A percentile compares a stretch with the other conserved stretches of the same genome.
phyloP scores from a whole-genome alignment of 2,888 invertebrate genomes.

The Caenorhabditis sp. region DNA sequence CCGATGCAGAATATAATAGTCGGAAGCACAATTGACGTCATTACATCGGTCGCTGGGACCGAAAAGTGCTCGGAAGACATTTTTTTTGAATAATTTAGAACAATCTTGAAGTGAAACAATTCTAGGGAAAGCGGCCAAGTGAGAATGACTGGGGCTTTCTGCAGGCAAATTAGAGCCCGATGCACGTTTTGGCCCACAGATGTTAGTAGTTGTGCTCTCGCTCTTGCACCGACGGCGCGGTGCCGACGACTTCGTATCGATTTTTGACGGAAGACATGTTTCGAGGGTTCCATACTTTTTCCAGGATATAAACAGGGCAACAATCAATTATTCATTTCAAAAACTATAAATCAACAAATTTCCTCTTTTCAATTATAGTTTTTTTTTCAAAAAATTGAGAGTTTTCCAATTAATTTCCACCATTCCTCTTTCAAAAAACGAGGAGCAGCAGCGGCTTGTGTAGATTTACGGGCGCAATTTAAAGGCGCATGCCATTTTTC shows the following conservation, averaged over 20 bases:
- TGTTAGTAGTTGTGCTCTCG: slow-evolving; percentile 41
- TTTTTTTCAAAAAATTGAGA: background rate
- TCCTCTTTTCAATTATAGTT: background rate
- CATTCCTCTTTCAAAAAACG: background rate
- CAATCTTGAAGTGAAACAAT: background rate
- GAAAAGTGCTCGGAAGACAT: slow-evolving; percentile 68
- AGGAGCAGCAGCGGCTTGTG: slow-evolving; percentile 12
- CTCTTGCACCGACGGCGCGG: slow-evolving; percentile 19
- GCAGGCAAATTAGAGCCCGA: slow-evolving; percentile 36
- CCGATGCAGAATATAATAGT: slow-evolving; percentile 83
- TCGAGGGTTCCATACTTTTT: background rate
- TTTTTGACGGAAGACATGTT: slow-evolving; percentile 27
- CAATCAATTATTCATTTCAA: no score
- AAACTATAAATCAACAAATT: background rate
- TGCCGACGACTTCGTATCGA: slow-evolving; percentile 57
- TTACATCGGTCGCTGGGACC: slow-evolving; percentile 78
- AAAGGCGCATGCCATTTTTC: slow-evolving; percentile 53
- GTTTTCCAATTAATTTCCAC: slow-evolving; percentile 5
- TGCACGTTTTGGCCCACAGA: slow-evolving; percentile 49
- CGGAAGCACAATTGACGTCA: slow-evolving; percentile 82
- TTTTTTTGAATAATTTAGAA: background rate
- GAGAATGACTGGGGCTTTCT: slow-evolving; percentile 6
- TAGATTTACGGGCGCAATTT: slow-evolving; percentile 55
- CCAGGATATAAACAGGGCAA: background rate
- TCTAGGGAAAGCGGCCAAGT: slow-evolving; percentile 4